phyloP scores from a whole-genome alignment of 2,797 vertebrate species.

The Rhodeus uyekii region DNA sequence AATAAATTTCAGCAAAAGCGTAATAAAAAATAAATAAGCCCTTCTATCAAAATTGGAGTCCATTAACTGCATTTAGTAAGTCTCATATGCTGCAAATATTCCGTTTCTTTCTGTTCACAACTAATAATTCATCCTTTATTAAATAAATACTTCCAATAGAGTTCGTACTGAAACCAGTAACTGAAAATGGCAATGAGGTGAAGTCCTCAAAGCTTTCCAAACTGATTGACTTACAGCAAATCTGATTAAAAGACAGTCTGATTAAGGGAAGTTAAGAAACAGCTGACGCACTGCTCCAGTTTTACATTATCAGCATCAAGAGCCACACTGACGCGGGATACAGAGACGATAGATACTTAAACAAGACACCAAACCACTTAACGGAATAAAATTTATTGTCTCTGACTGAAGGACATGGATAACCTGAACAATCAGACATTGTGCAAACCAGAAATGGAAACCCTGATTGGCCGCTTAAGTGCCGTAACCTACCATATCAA shows the following conservation, averaged over 20 bases:
- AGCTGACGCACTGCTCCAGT: slow-evolving; percentile 56
- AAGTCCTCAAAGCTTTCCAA: not conserved
- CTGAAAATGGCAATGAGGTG: not conserved
- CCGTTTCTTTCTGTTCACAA: not conserved
- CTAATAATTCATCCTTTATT: not conserved
- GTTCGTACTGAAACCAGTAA: not conserved
- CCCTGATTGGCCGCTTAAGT: not conserved
- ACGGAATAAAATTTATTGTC: not conserved
- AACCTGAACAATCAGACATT: not conserved
- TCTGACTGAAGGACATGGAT: not conserved
- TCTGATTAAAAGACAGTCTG: slow-evolving; percentile 64
- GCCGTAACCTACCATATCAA: not conserved
- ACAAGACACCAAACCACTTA: not conserved
- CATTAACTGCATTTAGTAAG: not conserved
- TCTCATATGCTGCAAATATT: not conserved
- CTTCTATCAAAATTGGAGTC: not conserved
- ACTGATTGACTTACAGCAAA: slow-evolving; percentile 57
- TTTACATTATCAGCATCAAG: slow-evolving; percentile 36
- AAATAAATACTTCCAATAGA: not conserved
- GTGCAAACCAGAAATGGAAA: not conserved
- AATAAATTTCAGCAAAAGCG: no score
- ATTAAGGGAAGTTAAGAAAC: slow-evolving; percentile 35
- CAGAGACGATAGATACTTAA: not conserved
- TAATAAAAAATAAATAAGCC: not conserved
- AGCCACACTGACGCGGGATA: not conserved